phyloP scores from a whole-genome alignment of 2,797 vertebrate genomes.

The Sebastes paucispinis region DNA sequence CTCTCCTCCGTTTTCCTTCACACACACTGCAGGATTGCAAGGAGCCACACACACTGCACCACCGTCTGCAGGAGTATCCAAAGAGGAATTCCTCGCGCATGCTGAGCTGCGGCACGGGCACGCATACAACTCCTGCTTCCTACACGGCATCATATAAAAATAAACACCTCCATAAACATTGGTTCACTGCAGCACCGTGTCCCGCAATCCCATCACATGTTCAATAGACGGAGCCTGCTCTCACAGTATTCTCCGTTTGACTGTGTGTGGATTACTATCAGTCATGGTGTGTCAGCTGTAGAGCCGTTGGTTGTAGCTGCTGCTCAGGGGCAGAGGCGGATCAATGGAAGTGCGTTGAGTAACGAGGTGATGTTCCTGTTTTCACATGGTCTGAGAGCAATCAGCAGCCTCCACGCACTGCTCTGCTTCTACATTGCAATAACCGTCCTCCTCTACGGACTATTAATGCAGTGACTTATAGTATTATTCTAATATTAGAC shows the following conservation, averaged over 20 bases:
- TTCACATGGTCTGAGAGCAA: constrained; percentile 66
- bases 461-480: constrained; percentile 24
- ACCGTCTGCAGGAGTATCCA: constrained; percentile 32
- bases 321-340: constrained; percentile 56
- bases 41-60: constrained; percentile 62
- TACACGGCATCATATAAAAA: constrained; percentile 22
- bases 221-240: constrained; percentile 40
- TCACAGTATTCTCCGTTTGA: constrained; percentile 34
- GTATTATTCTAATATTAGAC: constrained; percentile 27
- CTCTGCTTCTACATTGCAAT: constrained; percentile 29
- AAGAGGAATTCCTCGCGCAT: constrained; percentile 51
- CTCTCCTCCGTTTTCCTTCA: constrained; percentile 51
- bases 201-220: constrained; percentile 36
- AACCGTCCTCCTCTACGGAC: constrained; percentile 30
- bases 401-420: constrained; percentile 58
- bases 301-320: constrained; percentile 57
- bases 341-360: constrained; percentile 83
- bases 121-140: neutral
- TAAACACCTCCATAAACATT: constrained; percentile 64
- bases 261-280: constrained; percentile 63
- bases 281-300: constrained; percentile 72
- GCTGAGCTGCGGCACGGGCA: constrained; percentile 25
- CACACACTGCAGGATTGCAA: constrained; percentile 50
- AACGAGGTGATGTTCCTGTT: constrained; percentile 72
- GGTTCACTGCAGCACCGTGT: constrained; percentile 29